Conservation (phyloP, 2,113 vertebrate species). For the Ictidomys tridecemlineatus region DNA sequence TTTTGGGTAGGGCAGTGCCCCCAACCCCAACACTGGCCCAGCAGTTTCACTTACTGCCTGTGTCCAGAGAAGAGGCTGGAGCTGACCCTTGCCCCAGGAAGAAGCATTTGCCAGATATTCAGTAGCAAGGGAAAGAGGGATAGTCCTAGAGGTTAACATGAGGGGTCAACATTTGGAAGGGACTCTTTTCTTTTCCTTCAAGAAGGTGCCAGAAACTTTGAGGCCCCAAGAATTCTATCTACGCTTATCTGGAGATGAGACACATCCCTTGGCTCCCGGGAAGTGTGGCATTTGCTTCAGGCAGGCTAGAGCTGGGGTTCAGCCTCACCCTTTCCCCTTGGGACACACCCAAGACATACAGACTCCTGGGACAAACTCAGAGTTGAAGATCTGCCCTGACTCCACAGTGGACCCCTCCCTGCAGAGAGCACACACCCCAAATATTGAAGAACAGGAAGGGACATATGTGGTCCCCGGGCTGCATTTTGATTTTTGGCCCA, state of each 20-base stretch:
- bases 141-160: neutral
- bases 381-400: neutral
- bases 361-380: neutral
- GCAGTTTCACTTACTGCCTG: neutral
- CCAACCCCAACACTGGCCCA: neutral
- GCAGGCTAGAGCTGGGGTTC: neutral
- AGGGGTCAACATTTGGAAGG: neutral
- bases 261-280: neutral
- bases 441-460: neutral
- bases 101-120: neutral
- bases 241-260: neutral
- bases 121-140: neutral
- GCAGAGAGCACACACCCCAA: neutral
- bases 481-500: neutral
- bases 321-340: neutral
- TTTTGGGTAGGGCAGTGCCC: neutral
- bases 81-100: neutral
- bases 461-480: neutral
- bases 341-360: neutral
- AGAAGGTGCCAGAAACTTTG: conserved; percentile 20
- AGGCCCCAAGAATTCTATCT: neutral
- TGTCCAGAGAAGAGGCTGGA: neutral
- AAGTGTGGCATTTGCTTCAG: neutral
- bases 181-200: neutral
- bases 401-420: neutral